phyloP scores from a whole-genome alignment of 2,888 invertebrate species.

The Polydrusus tereticollis region DNA sequence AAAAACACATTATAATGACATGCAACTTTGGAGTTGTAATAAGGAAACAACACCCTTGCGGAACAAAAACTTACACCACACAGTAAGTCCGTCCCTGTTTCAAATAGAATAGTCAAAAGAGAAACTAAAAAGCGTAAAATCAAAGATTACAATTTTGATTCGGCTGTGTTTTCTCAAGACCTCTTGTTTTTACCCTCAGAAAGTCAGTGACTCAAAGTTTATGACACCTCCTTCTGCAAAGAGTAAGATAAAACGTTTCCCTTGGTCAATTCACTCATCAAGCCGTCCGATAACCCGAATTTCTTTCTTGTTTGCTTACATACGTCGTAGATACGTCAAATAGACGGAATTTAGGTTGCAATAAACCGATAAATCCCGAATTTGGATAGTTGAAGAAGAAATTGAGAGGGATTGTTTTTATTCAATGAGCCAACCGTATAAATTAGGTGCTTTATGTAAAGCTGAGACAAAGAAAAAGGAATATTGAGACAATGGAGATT shows the following conservation, averaged over 20 bases:
- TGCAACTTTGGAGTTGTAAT: too few relatives aligned
- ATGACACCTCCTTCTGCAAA: constrained; percentile 30
- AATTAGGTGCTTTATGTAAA: constrained; percentile 47
- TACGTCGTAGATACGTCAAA: constrained; percentile 35
- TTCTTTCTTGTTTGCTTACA: constrained; percentile 35
- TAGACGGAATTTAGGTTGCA: constrained; percentile 41
- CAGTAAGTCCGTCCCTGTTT: not conserved
- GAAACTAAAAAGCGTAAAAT: constrained; percentile 24
- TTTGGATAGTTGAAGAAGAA: constrained; percentile 42
- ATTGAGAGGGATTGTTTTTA: constrained; percentile 44
- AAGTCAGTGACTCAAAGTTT: constrained; percentile 36
- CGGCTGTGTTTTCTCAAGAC: constrained; percentile 5
- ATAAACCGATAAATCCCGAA: constrained; percentile 46
- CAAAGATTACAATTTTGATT: constrained; percentile 28
- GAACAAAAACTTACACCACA: too few relatives aligned
- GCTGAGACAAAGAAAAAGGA: constrained; percentile 25
- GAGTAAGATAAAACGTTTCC: constrained; percentile 41
- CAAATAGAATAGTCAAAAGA: not conserved
- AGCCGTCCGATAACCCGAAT: constrained; percentile 42
- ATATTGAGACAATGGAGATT: constrained; percentile 31
- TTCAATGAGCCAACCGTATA: constrained; percentile 44
- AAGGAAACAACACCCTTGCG: too few relatives aligned
- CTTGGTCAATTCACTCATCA: constrained; percentile 45
- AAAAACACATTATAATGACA: too few relatives aligned
- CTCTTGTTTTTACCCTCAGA: constrained; percentile 22